Base-by-base conservation (phyloP, 2,113 vertebrate genomes). In the Apodemus sylvaticus region DNA sequence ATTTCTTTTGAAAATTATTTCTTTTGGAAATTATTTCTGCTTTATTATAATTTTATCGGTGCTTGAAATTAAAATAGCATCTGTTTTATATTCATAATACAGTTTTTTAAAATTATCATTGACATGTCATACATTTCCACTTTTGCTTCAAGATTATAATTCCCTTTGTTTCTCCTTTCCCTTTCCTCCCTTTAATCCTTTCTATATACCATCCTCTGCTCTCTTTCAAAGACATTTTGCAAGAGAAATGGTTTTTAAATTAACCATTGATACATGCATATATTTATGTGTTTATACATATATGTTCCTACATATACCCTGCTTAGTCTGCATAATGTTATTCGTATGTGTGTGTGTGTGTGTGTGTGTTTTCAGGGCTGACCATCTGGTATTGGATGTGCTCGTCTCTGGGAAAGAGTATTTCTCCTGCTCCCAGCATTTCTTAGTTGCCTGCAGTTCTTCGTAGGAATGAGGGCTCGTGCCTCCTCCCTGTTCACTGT, bases 11-110 rank as follows among this genome's bases (percentile, higher is more conserved):
- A 31, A 86, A 91, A 81, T 92, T 51, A 78, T 51, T 78, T 74
- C 29, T 85, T 93, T 94, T 89, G 24, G 31, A 86, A 93, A 76
- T 94, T 73, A 91, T 88, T 89, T 62, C 88, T 79, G 90, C 17
- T 91, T 90, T 96, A 42, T 42, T 42, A 39, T 11, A 73, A 73
- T 39, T 73, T 73, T 73, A 73, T 73, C 5, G 9, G 71, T 42
- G n/a, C 71, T 42, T 39, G n/a, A 39, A 73, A 74, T 42, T 42
- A 74, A 74, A 45, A 74, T 26, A 74, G 20, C n/a, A 74, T 74
- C 10, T 26, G 20, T 42, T 74, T 45, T 74, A 74, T 74, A 74
- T 26, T 74, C 39, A 24, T 26, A 42, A 45, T 74, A 74, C 71
- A 74, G 20, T 20, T 74, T 45, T 74, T 42, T 74, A 24, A 74